Base-by-base conservation (phyloP, 2,888 invertebrate species). In the Crematogaster levior region DNA sequence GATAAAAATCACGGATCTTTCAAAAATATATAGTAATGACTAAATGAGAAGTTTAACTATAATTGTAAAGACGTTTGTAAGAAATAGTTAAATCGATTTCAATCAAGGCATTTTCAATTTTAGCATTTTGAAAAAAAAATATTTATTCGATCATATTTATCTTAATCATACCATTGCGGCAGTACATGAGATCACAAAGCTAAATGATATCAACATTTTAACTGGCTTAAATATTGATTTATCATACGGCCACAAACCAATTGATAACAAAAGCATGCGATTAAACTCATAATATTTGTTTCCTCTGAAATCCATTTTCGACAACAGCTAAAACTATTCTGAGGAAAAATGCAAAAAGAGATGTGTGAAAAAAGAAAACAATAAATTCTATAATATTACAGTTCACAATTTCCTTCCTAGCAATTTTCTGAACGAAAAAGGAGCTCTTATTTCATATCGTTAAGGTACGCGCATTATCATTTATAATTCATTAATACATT, bases 191-290 rank as follows among this genome's bases (percentile, higher is more conserved):
- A 60, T n/a, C 9, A 60, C 10, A 60, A 60, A 10, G 15, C 30
- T 60, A 30, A 7, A n/a, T n/a, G 10, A n/a, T 15, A 30, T n/a
- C n/a, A 60, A 60, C 27, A 66, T 48, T 48, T 24, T 46, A n/a
- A 40, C 21, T 21, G 15, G 15, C 34, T 68, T 68, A n/a, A 51
- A 53, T 21, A 15, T 34, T 48, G 66, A 51, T 9, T 66, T n/a
- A 34, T 68, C 51, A 4, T 68, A 68, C 3, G 51, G 51, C 68
- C 68, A 68, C 12, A 68, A 51, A 15, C 68, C 68, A 9, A 68
- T 4, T 15, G 4, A 34, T 34, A 34, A 7, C 21, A 68, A 34
- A 34, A 68, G 24, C 3, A 51, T 51, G 12, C 51, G 48, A 15
- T 37, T 68, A 2, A 68, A 21, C 1, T 21, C n/a, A n/a, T 53